Evolutionary conservation across 2,113 vertebrate genomes (phyloP).

Genomic region (Motacilla alba): DNA sequence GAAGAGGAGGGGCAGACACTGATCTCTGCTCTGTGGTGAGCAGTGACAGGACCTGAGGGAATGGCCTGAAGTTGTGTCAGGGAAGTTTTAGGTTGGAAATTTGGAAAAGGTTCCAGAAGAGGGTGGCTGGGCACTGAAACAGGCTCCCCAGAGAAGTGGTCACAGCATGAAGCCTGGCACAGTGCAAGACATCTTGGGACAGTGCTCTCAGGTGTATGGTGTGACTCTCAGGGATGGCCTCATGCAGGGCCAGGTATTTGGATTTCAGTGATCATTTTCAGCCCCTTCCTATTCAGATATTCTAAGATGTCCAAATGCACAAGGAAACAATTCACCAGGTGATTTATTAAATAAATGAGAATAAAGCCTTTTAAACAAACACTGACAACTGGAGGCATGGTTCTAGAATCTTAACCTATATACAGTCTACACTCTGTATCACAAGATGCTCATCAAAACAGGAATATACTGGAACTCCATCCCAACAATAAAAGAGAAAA

Average conservation of each 20-base stretch:
- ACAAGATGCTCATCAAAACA: background rate
- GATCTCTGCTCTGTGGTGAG: background rate
- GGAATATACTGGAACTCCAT: background rate
- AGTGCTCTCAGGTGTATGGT: background rate
- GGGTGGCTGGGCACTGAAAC: background rate
- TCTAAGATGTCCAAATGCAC: background rate
- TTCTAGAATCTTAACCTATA: background rate
- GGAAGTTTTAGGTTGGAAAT: background rate
- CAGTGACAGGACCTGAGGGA: fast-evolving
- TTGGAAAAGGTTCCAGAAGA: background rate
- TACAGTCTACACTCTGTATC: background rate
- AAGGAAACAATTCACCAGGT: background rate
- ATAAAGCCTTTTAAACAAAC: background rate
- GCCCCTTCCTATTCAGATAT: background rate
- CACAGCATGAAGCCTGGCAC: background rate
- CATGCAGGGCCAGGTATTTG: background rate
- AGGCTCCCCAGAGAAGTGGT: background rate
- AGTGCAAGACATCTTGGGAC: background rate
- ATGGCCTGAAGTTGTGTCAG: background rate
- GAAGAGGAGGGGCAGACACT: background rate
- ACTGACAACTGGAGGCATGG: background rate
- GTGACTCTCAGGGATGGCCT: background rate
- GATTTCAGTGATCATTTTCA: background rate
- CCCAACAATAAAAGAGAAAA: background rate
- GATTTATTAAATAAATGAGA: background rate